These are phyloP conservation scores for Cephus spinipes DNA, from an alignment of 2,888 invertebrate species.

Conservation along the genomic window DNA sequence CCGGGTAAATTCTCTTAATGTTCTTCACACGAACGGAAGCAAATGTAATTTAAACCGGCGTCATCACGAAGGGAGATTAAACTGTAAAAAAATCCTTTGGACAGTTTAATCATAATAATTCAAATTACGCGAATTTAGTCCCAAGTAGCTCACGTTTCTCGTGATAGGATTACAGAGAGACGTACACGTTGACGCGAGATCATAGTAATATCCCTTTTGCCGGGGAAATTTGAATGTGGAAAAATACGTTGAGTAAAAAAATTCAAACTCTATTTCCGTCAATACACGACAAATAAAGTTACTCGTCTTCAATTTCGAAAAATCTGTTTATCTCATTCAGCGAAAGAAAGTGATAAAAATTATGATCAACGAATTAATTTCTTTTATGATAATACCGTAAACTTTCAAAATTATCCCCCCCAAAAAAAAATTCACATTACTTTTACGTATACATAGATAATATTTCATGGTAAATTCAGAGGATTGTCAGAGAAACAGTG, in stretches of 20 bases:
- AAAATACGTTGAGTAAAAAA: neutral
- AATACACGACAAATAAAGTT: too few relatives aligned
- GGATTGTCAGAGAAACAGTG: neutral
- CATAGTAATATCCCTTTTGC: neutral
- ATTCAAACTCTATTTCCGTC: neutral
- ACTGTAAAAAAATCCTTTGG: conserved; percentile 30
- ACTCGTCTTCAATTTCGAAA: neutral
- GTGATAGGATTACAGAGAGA: neutral
- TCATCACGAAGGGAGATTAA: conserved; percentile 32
- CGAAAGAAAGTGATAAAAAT: neutral
- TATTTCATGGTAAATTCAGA: too few relatives aligned
- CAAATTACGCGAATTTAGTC: conserved; percentile 35
- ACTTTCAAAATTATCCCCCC: neutral
- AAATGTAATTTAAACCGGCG: conserved; percentile 28
- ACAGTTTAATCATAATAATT: conserved; percentile 55
- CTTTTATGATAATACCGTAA: neutral
- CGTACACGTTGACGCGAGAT: neutral
- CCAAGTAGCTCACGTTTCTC: neutral
- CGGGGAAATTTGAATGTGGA: neutral
- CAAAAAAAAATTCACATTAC: too few relatives aligned
- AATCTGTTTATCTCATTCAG: too few relatives aligned
- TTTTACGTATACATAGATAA: too few relatives aligned
- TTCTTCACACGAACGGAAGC: conserved; percentile 20
- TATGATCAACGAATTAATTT: neutral
- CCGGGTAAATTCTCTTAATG: conserved; percentile 8